These are phyloP conservation scores for Actenoides hombroni DNA, from an alignment of 2,113 vertebrate genomes.

Conservation along the genomic window DNA sequence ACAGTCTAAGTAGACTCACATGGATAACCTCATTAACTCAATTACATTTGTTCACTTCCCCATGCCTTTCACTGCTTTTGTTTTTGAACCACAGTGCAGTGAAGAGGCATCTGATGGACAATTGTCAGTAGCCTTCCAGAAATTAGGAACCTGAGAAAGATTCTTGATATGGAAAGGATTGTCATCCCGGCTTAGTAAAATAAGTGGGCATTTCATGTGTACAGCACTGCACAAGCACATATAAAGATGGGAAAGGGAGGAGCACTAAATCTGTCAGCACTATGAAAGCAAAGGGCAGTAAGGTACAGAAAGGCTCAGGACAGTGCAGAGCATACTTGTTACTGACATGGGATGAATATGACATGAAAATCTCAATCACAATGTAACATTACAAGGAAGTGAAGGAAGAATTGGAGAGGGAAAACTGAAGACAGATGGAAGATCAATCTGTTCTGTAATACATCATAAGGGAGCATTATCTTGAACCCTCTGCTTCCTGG, in stretches of 20 bases:
- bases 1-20: slow-evolving; percentile 1
- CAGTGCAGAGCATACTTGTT: background rate
- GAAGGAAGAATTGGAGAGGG: background rate
- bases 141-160: background rate
- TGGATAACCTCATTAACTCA: slow-evolving; percentile 49
- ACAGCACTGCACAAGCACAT: background rate
- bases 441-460: background rate
- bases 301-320: background rate
- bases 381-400: background rate
- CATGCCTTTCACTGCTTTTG: background rate
- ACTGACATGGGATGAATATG: background rate
- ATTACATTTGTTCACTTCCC: background rate
- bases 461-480: background rate
- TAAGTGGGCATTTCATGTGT: background rate
- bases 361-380: background rate
- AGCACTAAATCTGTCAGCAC: background rate
- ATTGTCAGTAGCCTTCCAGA: background rate
- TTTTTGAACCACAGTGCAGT: background rate
- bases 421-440: background rate
- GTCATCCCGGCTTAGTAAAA: background rate
- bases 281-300: background rate
- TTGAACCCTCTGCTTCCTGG: background rate
- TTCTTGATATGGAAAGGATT: background rate
- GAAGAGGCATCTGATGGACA: background rate
- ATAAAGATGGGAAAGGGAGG: background rate